phyloP scores from a whole-genome alignment of 2,113 vertebrate species.

The Pholis gunnellus region DNA sequence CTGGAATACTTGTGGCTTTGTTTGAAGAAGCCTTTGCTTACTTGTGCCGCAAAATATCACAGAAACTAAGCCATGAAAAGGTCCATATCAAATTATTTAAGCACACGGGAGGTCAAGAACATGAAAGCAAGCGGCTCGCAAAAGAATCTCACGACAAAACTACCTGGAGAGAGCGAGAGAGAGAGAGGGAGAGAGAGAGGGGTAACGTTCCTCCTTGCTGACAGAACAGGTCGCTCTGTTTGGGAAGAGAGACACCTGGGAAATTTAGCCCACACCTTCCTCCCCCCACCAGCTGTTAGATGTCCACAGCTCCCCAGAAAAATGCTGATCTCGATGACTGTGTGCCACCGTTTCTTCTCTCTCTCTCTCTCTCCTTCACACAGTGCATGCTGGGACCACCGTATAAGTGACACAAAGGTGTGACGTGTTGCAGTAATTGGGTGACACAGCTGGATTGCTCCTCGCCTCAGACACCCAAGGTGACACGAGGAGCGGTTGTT shows the following conservation, averaged over 20 bases:
- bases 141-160: constrained; percentile 8
- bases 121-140: neutral
- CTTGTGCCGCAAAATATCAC: neutral
- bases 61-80: neutral
- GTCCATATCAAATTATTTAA: neutral
- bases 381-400: constrained; percentile 12
- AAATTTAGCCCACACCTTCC: constrained; percentile 60
- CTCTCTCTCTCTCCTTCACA: neutral
- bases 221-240: constrained; percentile 58
- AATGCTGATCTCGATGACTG: constrained; percentile 45
- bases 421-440: constrained; percentile 57
- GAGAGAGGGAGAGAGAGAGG: constrained; percentile 23
- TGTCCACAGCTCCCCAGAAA: constrained; percentile 33
- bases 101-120: neutral
- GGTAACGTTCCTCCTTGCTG: constrained; percentile 18
- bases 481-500: constrained; percentile 20
- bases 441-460: constrained; percentile 31
- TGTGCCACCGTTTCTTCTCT: neutral
- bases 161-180: constrained; percentile 5
- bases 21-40: neutral
- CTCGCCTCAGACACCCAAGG: constrained; percentile 29
- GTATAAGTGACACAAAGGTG: constrained; percentile 33
- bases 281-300: constrained; percentile 69
- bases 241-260: constrained; percentile 70
- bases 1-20: neutral